phyloP scores from a whole-genome alignment of 2,113 vertebrate species.

The Indicator indicator region DNA sequence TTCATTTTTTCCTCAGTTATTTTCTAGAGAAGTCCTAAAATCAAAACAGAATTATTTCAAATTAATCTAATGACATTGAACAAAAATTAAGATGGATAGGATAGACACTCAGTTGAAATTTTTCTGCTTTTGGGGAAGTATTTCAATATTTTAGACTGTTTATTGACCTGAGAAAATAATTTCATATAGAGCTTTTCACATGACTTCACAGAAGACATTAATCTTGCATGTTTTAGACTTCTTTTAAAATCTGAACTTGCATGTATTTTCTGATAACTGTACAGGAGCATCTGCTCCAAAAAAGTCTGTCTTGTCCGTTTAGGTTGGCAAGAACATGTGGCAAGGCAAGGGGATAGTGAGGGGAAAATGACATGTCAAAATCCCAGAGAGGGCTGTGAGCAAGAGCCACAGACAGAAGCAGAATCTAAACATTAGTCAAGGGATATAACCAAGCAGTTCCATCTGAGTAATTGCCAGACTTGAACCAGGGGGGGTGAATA shows the following conservation, averaged over 20 bases:
- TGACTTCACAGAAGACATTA: neutral
- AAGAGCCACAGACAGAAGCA: neutral
- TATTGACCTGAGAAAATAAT: neutral
- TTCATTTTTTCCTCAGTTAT: neutral
- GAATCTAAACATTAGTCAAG: neutral
- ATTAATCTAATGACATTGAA: neutral
- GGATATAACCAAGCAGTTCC: neutral
- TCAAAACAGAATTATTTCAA: neutral
- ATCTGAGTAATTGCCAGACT: neutral
- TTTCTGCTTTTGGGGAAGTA: neutral
- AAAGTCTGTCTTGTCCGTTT: neutral
- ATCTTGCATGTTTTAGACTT: neutral
- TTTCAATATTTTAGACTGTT: neutral
- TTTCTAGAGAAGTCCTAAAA: neutral
- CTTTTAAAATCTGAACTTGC: neutral
- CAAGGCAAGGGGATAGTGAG: neutral
- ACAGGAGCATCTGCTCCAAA: neutral
- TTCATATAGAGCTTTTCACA: neutral
- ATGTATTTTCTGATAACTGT: neutral
- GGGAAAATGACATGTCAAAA: neutral
- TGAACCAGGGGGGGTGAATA: neutral
- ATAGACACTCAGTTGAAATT: neutral
- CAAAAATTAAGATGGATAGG: neutral
- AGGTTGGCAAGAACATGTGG: neutral
- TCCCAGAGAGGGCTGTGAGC: neutral